Percentiles rank a stretch among this genome's conserved stretches.
phyloP scores from a whole-genome alignment of 1,140 invertebrate genomes.

The Antheraea mylitta region DNA sequence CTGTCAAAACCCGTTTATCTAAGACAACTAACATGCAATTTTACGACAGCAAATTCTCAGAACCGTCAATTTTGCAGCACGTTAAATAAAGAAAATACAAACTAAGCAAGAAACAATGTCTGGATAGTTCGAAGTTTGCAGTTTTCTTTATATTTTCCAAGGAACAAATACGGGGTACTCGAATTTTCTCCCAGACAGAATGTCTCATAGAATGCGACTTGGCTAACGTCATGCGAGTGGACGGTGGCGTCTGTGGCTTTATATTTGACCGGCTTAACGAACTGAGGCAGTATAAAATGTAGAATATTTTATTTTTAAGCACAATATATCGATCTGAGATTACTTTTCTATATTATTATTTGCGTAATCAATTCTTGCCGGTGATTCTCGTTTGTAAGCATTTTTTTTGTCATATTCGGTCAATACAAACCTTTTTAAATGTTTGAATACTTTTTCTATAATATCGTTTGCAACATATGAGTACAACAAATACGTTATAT shows the following conservation, averaged over 20 bases:
- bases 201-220: neutral
- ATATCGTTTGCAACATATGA: too few relatives aligned
- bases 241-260: neutral
- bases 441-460: too few relatives aligned
- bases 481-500: too few relatives aligned
- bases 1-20: neutral
- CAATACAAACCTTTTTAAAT: too few relatives aligned
- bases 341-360: too few relatives aligned
- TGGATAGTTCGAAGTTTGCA: neutral
- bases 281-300: neutral
- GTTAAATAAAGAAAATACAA: constrained; percentile 1
- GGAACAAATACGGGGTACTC: neutral
- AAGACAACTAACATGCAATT: neutral
- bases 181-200: neutral
- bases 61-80: neutral
- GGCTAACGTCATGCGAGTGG: neutral
- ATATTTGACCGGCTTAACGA: neutral
- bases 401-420: too few relatives aligned
- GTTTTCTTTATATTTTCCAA: neutral
- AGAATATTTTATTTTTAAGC: neutral
- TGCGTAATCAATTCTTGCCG: too few relatives aligned
- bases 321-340: neutral
- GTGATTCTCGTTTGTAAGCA: too few relatives aligned
- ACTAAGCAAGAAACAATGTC: constrained; percentile 4
- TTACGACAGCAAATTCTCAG: neutral